Evolutionary conservation across 2,797 vertebrate species (phyloP), one percentile per base, ranked within the genome.

Genomic region (Arnoldichthys spilopterus): DNA sequence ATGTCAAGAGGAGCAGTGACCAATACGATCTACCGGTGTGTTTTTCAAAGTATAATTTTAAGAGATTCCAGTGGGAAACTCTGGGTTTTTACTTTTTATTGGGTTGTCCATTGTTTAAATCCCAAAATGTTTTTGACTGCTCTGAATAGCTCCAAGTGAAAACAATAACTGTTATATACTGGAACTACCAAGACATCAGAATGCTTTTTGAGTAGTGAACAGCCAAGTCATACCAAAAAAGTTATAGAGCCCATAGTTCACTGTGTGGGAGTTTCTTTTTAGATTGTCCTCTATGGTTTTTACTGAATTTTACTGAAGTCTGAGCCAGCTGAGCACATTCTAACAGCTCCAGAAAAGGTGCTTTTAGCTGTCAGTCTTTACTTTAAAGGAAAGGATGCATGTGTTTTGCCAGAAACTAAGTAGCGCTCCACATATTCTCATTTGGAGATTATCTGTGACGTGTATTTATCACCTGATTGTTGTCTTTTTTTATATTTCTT

Each of bases 261-360:
- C 77, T 79, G 84, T 79, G 73, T 54, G 51, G 71, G 59, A 85
- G 84, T 43, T 56, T 86, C 87, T 86, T 54, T 83, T 85, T 77
- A 83, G 82, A 78, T 15, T 30, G 79, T 86, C 6, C 74, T 85
- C 86, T 79, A 68, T 84, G 30, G 82, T 84, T 85, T 85, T 84
- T 58, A 76, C 53, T 51, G 67, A 34, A 70, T 70, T 82, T 68
- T 81, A 62, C 80, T 24, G 30, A 71, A 49, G 51, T 76, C 77
- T 85, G 68, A 83, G 51, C 63, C 82, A 73, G 74, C 53, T 59
- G 62, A 79, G 63, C 40, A 78, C 64, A 66, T 85, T 37, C 22
- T 20, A 3, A 24, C 26, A 58, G 45, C 47, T 62, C 40, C 45
- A 24, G 58, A 72, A 62, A 49, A 32, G 72, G 24, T 74, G 34